Conservation (phyloP, 2,888 invertebrate species). For the Limnephilus auricula region DNA sequence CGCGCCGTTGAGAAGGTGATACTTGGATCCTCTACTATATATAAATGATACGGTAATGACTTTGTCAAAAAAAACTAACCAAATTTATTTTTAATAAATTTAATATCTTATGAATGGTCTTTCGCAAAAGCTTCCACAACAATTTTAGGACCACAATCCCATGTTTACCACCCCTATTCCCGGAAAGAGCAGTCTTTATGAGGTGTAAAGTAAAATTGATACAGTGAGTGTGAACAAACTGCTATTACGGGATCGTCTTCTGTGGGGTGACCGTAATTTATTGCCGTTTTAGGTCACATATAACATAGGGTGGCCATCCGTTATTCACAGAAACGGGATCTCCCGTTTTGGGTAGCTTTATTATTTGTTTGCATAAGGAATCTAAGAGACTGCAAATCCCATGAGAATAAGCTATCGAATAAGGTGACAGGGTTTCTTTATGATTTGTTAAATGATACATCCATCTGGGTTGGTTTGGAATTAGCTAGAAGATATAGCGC, state of each 20-base stretch:
- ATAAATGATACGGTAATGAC: too few species aligned
- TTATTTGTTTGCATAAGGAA: background rate
- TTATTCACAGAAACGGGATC: background rate
- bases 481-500: background rate
- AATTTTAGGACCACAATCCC: background rate
- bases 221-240: conserved; percentile 55
- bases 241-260: conserved; percentile 38
- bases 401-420: background rate
- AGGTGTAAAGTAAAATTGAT: conserved; percentile 65
- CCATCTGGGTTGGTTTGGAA: background rate
- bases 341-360: background rate
- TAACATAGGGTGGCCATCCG: background rate
- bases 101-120: too few species aligned
- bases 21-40: too few species aligned
- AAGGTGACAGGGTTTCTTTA: background rate
- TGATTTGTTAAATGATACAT: background rate
- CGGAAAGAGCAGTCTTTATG: conserved; percentile 60
- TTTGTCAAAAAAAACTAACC: too few species aligned
- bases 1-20: too few species aligned
- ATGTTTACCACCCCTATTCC: conserved; percentile 15
- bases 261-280: conserved; percentile 29
- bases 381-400: background rate
- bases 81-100: too few species aligned
- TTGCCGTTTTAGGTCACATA: background rate
- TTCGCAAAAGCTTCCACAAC: background rate